Conservation (phyloP, 1,140 invertebrate species). For the Listronotus bonariensis region DNA sequence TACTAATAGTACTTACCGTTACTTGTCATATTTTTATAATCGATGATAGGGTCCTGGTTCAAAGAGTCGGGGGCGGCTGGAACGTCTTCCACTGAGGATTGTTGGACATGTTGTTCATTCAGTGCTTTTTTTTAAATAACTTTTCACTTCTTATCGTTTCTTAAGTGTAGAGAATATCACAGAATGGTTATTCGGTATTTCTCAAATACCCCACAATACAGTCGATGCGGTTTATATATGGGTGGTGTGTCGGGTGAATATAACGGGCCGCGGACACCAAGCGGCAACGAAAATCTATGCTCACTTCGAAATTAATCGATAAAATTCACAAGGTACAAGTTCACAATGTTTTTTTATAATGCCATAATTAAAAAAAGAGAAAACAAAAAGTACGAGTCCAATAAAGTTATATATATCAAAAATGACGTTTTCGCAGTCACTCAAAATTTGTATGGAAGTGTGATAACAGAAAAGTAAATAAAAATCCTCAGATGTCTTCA, state of each 20-base stretch:
- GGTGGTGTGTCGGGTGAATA: not conserved
- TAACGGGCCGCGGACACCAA: conserved; percentile 40
- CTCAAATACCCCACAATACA: conserved; percentile 51
- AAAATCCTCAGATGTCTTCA: conserved; percentile 89
- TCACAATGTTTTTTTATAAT: conserved; percentile 37
- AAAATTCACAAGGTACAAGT: conserved; percentile 46
- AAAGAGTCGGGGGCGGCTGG: conserved; percentile 80
- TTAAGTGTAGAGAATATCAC: conserved; percentile 60
- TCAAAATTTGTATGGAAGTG: conserved; percentile 50
- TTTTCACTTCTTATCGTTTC: conserved; percentile 50
- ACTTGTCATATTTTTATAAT: conserved; percentile 68
- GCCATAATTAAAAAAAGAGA: conserved; percentile 1
- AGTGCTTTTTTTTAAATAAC: conserved; percentile 35
- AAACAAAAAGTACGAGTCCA: conserved; percentile 43
- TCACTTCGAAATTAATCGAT: conserved; percentile 38
- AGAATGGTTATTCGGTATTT: conserved; percentile 56
- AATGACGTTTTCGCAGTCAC: conserved; percentile 51
- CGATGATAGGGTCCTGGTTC: conserved; percentile 74
- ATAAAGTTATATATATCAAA: conserved; percentile 39
- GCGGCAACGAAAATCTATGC: conserved; percentile 13
- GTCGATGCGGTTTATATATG: conserved; percentile 13
- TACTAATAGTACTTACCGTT: conserved; percentile 54
- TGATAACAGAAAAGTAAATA: conserved; percentile 52
- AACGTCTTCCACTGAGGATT: conserved; percentile 92
- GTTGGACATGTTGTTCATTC: conserved; percentile 67